Conservation (phyloP, 2,797 vertebrate species). For the Artibeus lituratus region DNA sequence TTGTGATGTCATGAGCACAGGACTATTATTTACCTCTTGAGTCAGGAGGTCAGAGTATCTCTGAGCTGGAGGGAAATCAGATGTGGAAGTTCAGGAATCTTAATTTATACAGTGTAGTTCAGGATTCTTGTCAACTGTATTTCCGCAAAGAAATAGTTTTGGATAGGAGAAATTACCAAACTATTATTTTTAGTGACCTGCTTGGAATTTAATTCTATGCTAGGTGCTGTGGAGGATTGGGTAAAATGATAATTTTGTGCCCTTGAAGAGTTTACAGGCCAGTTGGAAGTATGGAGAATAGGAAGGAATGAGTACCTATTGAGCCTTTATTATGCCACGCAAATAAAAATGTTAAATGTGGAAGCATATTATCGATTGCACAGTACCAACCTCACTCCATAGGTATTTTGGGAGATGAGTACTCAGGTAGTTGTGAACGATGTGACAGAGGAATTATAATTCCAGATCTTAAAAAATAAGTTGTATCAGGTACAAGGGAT, state of each 20-base stretch:
- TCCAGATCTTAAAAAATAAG: slow-evolving; percentile 20
- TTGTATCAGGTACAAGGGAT: neutral
- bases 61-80: slow-evolving; percentile 47
- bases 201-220: neutral
- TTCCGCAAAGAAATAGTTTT: slow-evolving; percentile 22
- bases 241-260: neutral
- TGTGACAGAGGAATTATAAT: slow-evolving; percentile 20
- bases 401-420: neutral
- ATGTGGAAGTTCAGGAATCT: slow-evolving; percentile 29
- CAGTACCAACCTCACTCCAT: neutral
- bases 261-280: neutral
- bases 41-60: slow-evolving; percentile 24
- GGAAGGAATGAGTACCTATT: neutral
- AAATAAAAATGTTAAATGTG: neutral
- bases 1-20: slow-evolving; percentile 58
- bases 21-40: slow-evolving; percentile 30
- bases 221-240: neutral
- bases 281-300: neutral
- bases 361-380: neutral
- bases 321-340: neutral
- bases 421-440: neutral
- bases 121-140: slow-evolving; percentile 48
- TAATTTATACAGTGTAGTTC: neutral
- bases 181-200: slow-evolving; percentile 7
- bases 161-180: neutral